A percentile compares a stretch with the other conserved stretches of the same genome.
phyloP scores from a whole-genome alignment of 1,140 invertebrate species.

The Diploscapter pachys region DNA sequence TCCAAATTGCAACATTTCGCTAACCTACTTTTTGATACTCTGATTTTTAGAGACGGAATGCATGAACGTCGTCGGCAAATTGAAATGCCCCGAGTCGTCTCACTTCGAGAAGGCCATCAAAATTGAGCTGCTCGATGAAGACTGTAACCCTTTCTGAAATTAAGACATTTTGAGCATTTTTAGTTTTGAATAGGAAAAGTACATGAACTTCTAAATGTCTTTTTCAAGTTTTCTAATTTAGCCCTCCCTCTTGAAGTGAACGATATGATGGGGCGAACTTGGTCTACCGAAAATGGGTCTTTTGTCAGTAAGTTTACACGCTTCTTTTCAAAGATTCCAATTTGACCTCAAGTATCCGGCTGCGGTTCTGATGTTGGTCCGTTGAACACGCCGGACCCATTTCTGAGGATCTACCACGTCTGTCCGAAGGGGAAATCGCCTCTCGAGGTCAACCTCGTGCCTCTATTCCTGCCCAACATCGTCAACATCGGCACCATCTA shows the following conservation, averaged over 20 bases:
- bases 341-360: slow-evolving; percentile 15
- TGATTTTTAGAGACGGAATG: no score
- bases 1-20: no score
- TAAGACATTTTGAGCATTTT: no score
- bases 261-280: slow-evolving; percentile 27
- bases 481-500: slow-evolving; percentile 23
- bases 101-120: no score
- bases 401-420: slow-evolving; percentile 20
- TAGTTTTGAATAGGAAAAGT: no score
- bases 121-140: no score
- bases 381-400: slow-evolving; percentile 29
- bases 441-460: slow-evolving; percentile 22
- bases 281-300: slow-evolving; percentile 13
- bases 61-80: no score
- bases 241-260: slow-evolving; percentile 29
- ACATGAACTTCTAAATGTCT: no score
- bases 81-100: no score
- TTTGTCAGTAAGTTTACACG: slow-evolving; percentile 8
- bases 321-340: neutral
- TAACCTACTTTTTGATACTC: no score
- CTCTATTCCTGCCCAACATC: slow-evolving; percentile 26
- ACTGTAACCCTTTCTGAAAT: no score
- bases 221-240: neutral
- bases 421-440: slow-evolving; percentile 13
- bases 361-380: slow-evolving; percentile 34